Evolutionary conservation across 2,797 vertebrate species (phyloP).

Genomic region (Scolopax rusticola): DNA sequence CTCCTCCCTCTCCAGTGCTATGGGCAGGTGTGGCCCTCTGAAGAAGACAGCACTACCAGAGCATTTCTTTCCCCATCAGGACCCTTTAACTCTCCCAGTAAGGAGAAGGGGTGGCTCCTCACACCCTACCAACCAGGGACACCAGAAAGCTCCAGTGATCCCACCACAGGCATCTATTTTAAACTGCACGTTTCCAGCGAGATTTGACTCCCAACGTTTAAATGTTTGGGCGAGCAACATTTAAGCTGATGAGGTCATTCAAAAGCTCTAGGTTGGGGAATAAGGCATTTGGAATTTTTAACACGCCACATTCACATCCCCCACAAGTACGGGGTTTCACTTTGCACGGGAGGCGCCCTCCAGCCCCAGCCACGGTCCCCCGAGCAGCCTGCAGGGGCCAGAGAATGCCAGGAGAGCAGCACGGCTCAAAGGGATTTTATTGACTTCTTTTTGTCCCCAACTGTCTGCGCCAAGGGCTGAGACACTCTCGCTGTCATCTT

Average conservation of each 20-base stretch:
- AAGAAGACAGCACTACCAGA: not conserved
- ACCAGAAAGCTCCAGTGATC: not conserved
- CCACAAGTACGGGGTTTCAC: fast-evolving
- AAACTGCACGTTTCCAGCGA: not conserved
- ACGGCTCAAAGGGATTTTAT: not conserved
- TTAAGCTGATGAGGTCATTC: not conserved
- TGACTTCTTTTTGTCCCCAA: not conserved
- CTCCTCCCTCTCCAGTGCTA: not conserved
- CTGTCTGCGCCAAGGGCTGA: not conserved
- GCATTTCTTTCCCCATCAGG: not conserved
- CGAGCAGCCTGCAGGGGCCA: not conserved
- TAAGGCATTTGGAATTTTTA: not conserved
- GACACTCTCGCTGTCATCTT: not conserved
- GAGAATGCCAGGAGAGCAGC: not conserved
- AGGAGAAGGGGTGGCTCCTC: not conserved
- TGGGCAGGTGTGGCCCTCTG: not conserved
- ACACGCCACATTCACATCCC: fast-evolving
- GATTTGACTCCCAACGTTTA: not conserved
- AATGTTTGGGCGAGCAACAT: not conserved
- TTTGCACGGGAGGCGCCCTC: not conserved
- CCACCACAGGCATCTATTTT: not conserved
- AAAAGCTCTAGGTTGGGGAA: not conserved
- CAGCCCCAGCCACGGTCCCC: not conserved
- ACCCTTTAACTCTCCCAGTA: not conserved
- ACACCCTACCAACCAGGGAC: not conserved